Percentiles rank a stretch among this genome's conserved stretches.
These are phyloP conservation scores for Heteromormyrus szaboi DNA, from an alignment of 2,797 vertebrate species.

Conservation along the genomic window DNA sequence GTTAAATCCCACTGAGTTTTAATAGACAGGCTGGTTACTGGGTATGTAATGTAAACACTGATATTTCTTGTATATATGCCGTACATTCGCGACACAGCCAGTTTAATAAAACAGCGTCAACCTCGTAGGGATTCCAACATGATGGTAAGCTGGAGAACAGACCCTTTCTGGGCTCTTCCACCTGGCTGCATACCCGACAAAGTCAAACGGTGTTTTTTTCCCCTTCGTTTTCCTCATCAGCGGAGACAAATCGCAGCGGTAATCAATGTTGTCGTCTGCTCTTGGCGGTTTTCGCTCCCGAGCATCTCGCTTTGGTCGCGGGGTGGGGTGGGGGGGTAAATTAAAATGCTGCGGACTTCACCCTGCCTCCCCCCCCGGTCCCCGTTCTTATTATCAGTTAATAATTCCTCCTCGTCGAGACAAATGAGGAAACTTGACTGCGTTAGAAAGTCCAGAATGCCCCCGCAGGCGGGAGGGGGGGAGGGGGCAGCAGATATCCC, in stretches of 20 bases:
- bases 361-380: slow-evolving; percentile 59
- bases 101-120: no score
- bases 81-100: not conserved
- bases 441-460: slow-evolving; percentile 87
- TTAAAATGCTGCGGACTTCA: not conserved
- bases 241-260: slow-evolving; percentile 75
- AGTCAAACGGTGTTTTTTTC: not conserved
- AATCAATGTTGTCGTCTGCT: slow-evolving; percentile 95
- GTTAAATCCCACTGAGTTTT: not conserved
- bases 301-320: slow-evolving; percentile 83
- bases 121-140: not conserved
- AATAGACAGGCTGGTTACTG: not conserved
- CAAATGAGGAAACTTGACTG: slow-evolving; percentile 98
- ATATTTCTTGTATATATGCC: not conserved
- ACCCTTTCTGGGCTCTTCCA: not conserved
- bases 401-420: slow-evolving; percentile 98
- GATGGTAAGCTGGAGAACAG: not conserved
- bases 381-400: slow-evolving; percentile 96
- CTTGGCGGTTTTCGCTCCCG: slow-evolving; percentile 90
- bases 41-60: not conserved
- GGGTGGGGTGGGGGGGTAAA: not conserved
- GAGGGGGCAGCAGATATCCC: slow-evolving; percentile 96
- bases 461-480: slow-evolving; percentile 80
- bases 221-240: slow-evolving; percentile 60
- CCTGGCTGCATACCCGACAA: not conserved